These are phyloP conservation scores for Semotilus atromaculatus DNA, from an alignment of 2,797 vertebrate genomes.

Conservation along the genomic window DNA sequence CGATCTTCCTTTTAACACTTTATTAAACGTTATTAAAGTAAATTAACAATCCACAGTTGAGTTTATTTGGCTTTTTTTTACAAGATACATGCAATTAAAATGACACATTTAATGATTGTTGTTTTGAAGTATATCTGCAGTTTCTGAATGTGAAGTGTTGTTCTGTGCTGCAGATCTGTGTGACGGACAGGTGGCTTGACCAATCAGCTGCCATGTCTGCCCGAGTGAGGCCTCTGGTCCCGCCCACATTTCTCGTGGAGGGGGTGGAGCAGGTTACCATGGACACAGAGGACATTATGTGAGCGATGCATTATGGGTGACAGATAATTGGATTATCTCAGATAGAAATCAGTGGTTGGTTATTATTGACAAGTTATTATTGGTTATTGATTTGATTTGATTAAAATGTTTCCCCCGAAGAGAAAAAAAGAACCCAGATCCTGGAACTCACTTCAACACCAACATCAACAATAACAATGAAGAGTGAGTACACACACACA, in stretches of 20 bases:
- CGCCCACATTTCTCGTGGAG: constrained; percentile 42
- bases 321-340: neutral
- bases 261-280: constrained; percentile 36
- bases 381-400: neutral
- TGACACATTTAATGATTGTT: neutral
- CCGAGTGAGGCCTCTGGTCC: constrained; percentile 50
- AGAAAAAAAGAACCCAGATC: constrained; percentile 60
- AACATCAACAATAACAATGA: constrained; percentile 96
- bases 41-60: neutral
- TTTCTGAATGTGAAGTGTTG: neutral
- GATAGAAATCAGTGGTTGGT: neutral
- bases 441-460: constrained; percentile 77
- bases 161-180: neutral
- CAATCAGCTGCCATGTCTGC: constrained; percentile 54
- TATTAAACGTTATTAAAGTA: neutral
- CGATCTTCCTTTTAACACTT: neutral
- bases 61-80: neutral
- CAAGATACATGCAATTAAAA: neutral
- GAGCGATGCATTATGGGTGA: constrained; percentile 43
- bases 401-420: constrained; percentile 71
- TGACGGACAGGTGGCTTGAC: constrained; percentile 44
- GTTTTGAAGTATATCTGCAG: neutral
- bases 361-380: neutral
- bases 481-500: constrained; percentile 76
- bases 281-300: constrained; percentile 36